These are phyloP conservation scores for Apodemus agrarius DNA, from an alignment of 2,797 vertebrate species.

Conservation along the genomic window DNA sequence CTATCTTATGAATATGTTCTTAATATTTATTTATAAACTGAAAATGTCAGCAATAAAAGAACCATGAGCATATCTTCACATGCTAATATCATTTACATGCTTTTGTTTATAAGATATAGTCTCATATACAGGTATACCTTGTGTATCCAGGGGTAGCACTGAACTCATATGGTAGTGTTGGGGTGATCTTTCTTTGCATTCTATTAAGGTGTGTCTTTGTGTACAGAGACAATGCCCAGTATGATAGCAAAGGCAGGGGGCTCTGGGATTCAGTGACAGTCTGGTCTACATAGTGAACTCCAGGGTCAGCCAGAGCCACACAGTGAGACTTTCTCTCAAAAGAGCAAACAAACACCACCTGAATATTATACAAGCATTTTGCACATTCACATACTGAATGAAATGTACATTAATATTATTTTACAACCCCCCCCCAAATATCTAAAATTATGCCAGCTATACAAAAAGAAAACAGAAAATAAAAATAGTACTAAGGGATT, in stretches of 20 bases:
- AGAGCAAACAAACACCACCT: neutral
- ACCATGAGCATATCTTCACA: neutral
- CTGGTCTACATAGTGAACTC: neutral
- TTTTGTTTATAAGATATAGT: neutral
- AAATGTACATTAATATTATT: constrained; percentile 39
- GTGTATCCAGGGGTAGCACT: neutral
- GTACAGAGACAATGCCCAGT: neutral
- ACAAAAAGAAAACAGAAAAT: constrained; percentile 48
- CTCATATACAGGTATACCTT: neutral
- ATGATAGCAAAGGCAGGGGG: neutral
- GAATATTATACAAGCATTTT: constrained; percentile 21
- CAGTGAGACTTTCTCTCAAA: neutral
- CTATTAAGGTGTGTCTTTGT: neutral
- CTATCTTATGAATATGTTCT: neutral
- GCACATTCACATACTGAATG: neutral
- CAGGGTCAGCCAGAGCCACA: neutral
- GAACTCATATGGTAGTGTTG: neutral
- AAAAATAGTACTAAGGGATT: constrained; percentile 42
- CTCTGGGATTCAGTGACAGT: neutral
- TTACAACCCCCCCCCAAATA: neutral
- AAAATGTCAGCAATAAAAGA: neutral
- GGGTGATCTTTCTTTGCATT: neutral
- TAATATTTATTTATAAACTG: neutral
- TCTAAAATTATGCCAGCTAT: neutral
- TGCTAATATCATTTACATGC: neutral